Conservation (phyloP, 2,113 vertebrate genomes). For the Cavia porcellus region DNA sequence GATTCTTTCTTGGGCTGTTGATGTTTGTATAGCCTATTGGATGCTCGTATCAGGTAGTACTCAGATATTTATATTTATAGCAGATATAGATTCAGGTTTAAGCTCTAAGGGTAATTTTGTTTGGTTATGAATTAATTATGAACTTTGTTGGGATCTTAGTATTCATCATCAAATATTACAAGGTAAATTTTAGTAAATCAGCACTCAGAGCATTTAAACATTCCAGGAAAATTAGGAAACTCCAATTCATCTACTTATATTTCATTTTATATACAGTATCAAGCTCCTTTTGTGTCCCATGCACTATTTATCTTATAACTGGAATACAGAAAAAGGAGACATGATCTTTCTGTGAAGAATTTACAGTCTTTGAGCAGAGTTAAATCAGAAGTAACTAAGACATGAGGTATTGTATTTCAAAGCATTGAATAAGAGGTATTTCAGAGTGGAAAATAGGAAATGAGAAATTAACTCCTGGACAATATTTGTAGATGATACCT, state of each 20-base stretch:
- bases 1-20: neutral
- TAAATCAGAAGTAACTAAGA: neutral
- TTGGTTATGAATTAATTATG: neutral
- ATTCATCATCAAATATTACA: neutral
- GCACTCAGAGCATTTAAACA: neutral
- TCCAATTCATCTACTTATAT: neutral
- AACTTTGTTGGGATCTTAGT: neutral
- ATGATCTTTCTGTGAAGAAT: slow-evolving; percentile 7
- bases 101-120: neutral
- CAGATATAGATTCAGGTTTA: slow-evolving; percentile 13
- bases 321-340: neutral
- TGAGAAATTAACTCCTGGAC: neutral
- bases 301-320: neutral
- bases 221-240: neutral
- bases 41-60: neutral
- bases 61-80: slow-evolving; percentile 7
- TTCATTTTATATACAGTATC: neutral
- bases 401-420: neutral
- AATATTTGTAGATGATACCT: neutral
- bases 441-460: neutral
- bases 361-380: neutral
- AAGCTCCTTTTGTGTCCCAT: neutral
- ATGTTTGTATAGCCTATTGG: neutral
- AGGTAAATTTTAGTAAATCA: neutral
- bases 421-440: neutral